Base-by-base conservation (phyloP, 2,113 vertebrate species). In the Rhabdornis inornatus region DNA sequence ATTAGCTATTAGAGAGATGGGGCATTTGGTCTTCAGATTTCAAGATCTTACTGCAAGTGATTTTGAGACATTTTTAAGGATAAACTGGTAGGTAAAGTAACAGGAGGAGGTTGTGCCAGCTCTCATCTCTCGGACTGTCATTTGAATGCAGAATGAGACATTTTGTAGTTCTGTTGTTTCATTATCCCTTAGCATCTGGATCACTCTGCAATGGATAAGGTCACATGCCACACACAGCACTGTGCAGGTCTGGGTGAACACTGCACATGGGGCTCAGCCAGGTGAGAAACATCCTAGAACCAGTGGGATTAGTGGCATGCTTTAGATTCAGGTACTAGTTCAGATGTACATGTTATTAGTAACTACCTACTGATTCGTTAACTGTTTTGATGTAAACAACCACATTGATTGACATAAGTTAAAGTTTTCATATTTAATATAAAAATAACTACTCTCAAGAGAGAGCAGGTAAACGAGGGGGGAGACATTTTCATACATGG, bases 21-120 rank as follows among this genome's bases (percentile, higher is more conserved):
- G 82, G 71, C 68, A 74, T 81, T 97, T 83, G 42, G 35, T 92
- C n/a, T 95, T 89, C 61, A 66, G n/a, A 81, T 88, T 95, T 97
- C 40, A 92, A 96, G 70, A 80, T 63, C 87, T 96, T 63, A 44
- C 31, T 90, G 27, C 59, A 75, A 96, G 55, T 94, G 86, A 89
- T 87, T 96, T 45, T 85, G 76, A 94, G 92, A 87, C 37, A 45
- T 49, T 75, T 94, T 91, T 61, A 92, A 96, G 89, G 83, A 47
- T 83, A 94, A 71, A 64, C 50, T 84, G 49, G 40, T 78, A 83
- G 80, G 56, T 68, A 57, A 94, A 96, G 76, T 83, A 53, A 24
- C 20, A 93, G 59, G 31, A 87, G 33, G 86, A 60, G 21, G 31
- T 70, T 72, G 49, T 81, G 31, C 21, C 74, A 72, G 47, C 64